These are phyloP conservation scores for Hepsetus odoe DNA, from an alignment of 2,113 vertebrate genomes.

Conservation along the genomic window DNA sequence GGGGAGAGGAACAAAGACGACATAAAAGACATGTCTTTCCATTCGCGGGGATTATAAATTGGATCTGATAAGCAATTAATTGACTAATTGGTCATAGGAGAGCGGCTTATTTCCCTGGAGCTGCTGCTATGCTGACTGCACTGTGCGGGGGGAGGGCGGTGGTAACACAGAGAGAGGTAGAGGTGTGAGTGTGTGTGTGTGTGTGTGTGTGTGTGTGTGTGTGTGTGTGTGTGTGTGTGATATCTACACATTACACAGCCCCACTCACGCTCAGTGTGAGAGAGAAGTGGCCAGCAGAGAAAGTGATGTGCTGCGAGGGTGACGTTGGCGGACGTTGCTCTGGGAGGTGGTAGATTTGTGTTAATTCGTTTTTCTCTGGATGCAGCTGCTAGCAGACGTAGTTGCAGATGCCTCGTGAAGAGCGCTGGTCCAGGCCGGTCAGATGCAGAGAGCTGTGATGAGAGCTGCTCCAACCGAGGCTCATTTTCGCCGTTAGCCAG, in stretches of 20 bases:
- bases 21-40: slow-evolving; percentile 67
- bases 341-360: slow-evolving; percentile 1
- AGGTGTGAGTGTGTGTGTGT: slow-evolving; percentile 16
- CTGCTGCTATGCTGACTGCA: slow-evolving; percentile 41
- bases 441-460: background rate
- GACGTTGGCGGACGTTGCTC: background rate
- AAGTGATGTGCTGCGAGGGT: background rate
- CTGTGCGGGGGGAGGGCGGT: slow-evolving; percentile 44
- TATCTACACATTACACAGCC: background rate
- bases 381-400: background rate
- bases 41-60: slow-evolving; percentile 73
- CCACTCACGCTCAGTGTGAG: background rate
- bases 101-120: slow-evolving; percentile 72
- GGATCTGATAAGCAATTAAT: slow-evolving; percentile 81
- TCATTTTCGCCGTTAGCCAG: background rate
- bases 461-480: background rate
- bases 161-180: slow-evolving; percentile 33
- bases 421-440: background rate
- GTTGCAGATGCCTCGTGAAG: background rate
- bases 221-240: background rate
- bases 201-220: background rate
- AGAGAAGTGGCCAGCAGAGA: background rate
- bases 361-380: background rate
- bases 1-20: slow-evolving; percentile 22
- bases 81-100: slow-evolving; percentile 77